These are phyloP conservation scores for Patella caerulea DNA, from an alignment of 2,888 invertebrate species.

Conservation along the genomic window DNA sequence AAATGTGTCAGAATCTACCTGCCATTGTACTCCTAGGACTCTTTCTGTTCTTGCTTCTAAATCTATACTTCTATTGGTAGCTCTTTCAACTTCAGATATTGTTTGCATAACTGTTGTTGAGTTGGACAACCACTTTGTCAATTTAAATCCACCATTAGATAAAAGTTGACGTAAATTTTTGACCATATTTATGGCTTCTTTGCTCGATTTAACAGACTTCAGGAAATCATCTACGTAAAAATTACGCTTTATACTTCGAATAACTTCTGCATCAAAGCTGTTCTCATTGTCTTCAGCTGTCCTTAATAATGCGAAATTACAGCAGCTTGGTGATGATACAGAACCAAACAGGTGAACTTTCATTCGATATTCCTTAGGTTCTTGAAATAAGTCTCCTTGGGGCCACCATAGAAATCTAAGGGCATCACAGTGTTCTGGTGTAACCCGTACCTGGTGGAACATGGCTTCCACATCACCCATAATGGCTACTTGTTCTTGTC, in stretches of 20 bases:
- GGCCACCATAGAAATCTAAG: constrained; percentile 39
- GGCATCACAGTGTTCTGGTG: constrained; percentile 23
- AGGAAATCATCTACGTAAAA: constrained; percentile 36
- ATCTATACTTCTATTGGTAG: constrained; percentile 11
- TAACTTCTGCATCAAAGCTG: constrained; percentile 4
- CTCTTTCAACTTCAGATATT: constrained; percentile 20
- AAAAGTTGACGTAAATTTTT: constrained; percentile 17
- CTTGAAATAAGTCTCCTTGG: background rate
- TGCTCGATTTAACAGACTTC: constrained; percentile 24
- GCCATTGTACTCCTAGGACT: constrained; percentile 31
- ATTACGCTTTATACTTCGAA: constrained; percentile 14
- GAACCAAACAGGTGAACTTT: constrained; percentile 13
- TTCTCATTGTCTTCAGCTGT: background rate
- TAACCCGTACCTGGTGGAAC: constrained; percentile 12
- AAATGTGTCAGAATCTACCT: constrained; percentile 19
- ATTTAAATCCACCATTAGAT: constrained; percentile 18
- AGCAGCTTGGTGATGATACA: constrained; percentile 8
- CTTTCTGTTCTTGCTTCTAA: constrained; percentile 22
- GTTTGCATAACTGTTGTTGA: constrained; percentile 12
- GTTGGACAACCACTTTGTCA: constrained; percentile 30
- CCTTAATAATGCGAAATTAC: constrained; percentile 3
- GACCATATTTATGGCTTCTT: constrained; percentile 12
- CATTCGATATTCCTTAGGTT: background rate
- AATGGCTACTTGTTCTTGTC: constrained; percentile 37
- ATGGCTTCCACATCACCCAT: constrained; percentile 38